These are phyloP conservation scores for Conus betulinus DNA, from an alignment of 1,140 invertebrate species.

Conservation along the genomic window DNA sequence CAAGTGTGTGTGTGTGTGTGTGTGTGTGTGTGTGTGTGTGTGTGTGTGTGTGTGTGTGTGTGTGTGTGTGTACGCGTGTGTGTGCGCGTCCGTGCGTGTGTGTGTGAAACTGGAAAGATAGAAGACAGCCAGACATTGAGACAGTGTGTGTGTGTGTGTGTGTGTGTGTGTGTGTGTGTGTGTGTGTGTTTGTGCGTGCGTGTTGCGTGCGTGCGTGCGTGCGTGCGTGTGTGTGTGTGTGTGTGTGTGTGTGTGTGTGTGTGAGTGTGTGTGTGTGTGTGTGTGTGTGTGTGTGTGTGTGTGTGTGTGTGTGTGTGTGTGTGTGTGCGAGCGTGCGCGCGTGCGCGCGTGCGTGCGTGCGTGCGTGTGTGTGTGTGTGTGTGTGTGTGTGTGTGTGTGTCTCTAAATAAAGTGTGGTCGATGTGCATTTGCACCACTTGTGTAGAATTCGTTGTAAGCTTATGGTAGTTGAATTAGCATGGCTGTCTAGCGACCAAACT, in stretches of 20 bases:
- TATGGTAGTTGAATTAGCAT: too few species aligned
- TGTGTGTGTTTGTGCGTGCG: not conserved
- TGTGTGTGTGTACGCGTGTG: not conserved
- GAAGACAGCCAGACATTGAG: too few species aligned
- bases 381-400: not conserved
- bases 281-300: conserved; percentile 10
- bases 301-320: conserved; percentile 2
- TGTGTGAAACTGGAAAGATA: too few species aligned
- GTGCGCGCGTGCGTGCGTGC: not conserved
- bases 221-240: not conserved
- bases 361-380: not conserved
- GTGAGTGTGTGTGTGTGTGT: not conserved
- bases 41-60: too few species aligned
- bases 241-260: not conserved
- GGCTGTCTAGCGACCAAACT: too few species aligned
- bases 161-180: too few species aligned
- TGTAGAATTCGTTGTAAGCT: too few species aligned
- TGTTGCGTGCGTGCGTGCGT: not conserved
- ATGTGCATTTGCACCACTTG: too few species aligned
- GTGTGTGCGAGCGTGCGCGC: not conserved
- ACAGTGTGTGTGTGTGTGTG: too few species aligned
- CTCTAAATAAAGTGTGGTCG: too few species aligned
- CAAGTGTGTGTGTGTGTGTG: too few species aligned
- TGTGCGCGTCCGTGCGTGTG: not conserved
- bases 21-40: too few species aligned